phyloP scores from a whole-genome alignment of 1,140 invertebrate species.

The Hestina assimilis region DNA sequence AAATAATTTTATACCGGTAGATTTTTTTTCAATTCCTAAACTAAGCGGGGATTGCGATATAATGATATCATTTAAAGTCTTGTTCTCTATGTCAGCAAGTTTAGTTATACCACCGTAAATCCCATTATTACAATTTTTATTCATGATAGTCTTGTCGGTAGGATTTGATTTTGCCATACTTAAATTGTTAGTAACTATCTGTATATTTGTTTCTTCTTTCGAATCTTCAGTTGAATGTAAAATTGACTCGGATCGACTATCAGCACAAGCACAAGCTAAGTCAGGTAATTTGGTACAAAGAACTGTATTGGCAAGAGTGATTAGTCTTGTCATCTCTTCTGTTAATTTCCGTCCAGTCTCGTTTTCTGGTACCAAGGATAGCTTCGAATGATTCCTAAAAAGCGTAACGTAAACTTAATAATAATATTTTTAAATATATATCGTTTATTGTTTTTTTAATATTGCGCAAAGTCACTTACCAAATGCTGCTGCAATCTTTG shows the following conservation, averaged over 20 bases:
- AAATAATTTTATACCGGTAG: slow-evolving; percentile 72
- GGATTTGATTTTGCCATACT: slow-evolving; percentile 41
- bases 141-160: slow-evolving; percentile 35
- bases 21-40: slow-evolving; percentile 52
- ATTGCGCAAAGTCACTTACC: slow-evolving; percentile 41
- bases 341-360: slow-evolving; percentile 57
- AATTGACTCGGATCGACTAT: slow-evolving; percentile 25
- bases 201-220: slow-evolving; percentile 30
- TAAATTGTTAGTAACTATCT: slow-evolving; percentile 29
- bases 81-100: slow-evolving; percentile 37
- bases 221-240: slow-evolving; percentile 29
- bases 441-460: background rate
- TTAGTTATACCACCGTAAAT: slow-evolving; percentile 37
- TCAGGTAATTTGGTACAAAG: slow-evolving; percentile 68
- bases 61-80: slow-evolving; percentile 42
- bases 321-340: slow-evolving; percentile 65
- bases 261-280: slow-evolving; percentile 49
- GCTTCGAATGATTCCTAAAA: slow-evolving; percentile 64
- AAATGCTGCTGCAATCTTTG: slow-evolving; percentile 53
- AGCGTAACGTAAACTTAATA: background rate
- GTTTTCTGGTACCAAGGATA: slow-evolving; percentile 51
- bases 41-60: slow-evolving; percentile 41
- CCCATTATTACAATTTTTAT: slow-evolving; percentile 37
- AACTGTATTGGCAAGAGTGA: slow-evolving; percentile 73
- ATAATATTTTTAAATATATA: background rate